Evolutionary conservation across 2,113 vertebrate genomes (phyloP), one percentile per base, ranked within the genome.

Genomic region (Azemiops feae): DNA sequence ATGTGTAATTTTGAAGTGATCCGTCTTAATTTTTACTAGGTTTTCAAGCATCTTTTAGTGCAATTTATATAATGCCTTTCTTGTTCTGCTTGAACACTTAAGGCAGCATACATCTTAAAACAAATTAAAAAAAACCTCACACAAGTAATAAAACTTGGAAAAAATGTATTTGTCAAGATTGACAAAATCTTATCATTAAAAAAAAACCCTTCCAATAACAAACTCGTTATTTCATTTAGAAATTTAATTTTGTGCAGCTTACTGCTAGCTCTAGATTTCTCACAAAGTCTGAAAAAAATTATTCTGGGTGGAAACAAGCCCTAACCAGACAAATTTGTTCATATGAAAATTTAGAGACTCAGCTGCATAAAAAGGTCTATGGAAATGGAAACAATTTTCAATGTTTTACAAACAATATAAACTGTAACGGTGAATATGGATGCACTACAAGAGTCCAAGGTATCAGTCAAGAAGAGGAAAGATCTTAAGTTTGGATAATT

Each of bases 401-500:
- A 25, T 0, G 34, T n/a, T 53, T 2, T 0, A 0, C 3, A 1
- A 50, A 27, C 2, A 7, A 54, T 1, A 87, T 52, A 27, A 64
- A 55, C 0, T 45, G 23, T 0, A 8, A 30, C 6, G 25, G 57
- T 55, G 27, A n/a, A 6, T 8, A 55, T 23, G 52, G 0, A 0
- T 10, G 39, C 0, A 60, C 7, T 87, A 57, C 45, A 5, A 0
- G 23, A 50, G 34, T 16, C 87, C 74, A 3, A 1, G 25, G 5
- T 0, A 85, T 5, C 34, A 18, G 30, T 1, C 14, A 54, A 0
- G 0, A 3, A 0, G 5, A 6, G 0, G 2, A 20, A 45, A 87
- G 55, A 52, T 87, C 55, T 93, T 50, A 53, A 53, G 11, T 39
- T n/a, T 64, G 39, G 25, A n/a, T 16, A 69, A 43, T 87, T 54